Evolutionary conservation across 2,797 vertebrate genomes (phyloP).

Genomic region (Falco concolor): DNA sequence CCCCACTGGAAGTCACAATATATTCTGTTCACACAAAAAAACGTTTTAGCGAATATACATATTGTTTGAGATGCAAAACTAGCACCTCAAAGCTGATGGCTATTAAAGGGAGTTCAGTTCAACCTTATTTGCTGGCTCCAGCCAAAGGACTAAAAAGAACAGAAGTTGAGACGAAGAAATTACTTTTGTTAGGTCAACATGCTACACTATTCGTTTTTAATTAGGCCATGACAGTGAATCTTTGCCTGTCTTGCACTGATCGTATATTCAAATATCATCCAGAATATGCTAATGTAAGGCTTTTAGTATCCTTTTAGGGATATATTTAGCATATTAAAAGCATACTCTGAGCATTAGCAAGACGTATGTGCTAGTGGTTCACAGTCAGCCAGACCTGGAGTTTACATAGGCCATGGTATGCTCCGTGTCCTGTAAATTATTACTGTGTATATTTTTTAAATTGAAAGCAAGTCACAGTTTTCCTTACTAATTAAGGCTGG

Average conservation of each 20-base stretch:
- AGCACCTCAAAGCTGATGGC: neutral
- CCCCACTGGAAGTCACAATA: neutral
- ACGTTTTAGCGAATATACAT: neutral
- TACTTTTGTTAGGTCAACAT: constrained; percentile 20
- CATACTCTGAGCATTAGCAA: neutral
- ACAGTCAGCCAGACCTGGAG: neutral
- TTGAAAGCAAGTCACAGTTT: constrained; percentile 40
- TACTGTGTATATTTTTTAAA: neutral
- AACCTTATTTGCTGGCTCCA: neutral
- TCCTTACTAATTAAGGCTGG: neutral
- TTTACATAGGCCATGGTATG: constrained; percentile 3
- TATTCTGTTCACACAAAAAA: neutral
- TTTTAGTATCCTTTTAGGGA: constrained; percentile 47
- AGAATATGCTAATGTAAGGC: constrained; percentile 32
- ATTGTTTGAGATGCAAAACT: neutral
- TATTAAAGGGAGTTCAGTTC: neutral
- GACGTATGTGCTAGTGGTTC: neutral
- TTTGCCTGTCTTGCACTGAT: neutral
- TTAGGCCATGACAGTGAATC: neutral
- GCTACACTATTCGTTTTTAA: neutral
- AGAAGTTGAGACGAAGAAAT: neutral
- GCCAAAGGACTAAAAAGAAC: neutral
- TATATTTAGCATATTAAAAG: constrained; percentile 51
- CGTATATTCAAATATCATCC: constrained; percentile 9
- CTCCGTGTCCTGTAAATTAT: constrained; percentile 21